phyloP scores from a whole-genome alignment of 2,113 vertebrate species.

The Rhea americana region DNA sequence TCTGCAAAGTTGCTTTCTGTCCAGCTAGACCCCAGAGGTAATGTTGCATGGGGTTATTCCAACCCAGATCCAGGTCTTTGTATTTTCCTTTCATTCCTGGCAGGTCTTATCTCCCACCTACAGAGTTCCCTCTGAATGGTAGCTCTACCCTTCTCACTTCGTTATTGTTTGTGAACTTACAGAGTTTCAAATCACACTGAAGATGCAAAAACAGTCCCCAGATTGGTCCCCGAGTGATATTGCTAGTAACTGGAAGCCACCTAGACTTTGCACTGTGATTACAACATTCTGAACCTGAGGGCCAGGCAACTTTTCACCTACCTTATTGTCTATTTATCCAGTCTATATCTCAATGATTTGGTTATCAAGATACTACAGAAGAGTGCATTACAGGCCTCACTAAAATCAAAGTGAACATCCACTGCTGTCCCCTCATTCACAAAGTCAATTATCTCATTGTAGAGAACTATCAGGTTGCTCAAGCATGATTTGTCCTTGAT shows the following conservation, averaged over 20 bases:
- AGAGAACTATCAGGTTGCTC: too few relatives aligned
- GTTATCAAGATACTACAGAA: not conserved
- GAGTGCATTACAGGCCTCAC: not conserved
- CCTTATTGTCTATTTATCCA: not conserved
- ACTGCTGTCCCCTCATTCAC: not conserved
- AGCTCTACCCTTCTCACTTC: not conserved
- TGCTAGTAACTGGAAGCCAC: not conserved
- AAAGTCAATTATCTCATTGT: too few relatives aligned
- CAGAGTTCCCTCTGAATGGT: not conserved
- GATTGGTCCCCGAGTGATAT: not conserved
- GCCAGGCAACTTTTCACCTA: not conserved
- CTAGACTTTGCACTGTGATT: not conserved
- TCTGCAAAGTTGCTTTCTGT: not conserved
- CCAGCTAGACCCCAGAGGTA: not conserved
- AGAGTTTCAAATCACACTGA: not conserved
- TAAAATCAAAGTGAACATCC: not conserved
- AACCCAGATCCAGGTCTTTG: not conserved
- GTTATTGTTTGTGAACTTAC: not conserved
- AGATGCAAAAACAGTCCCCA: not conserved
- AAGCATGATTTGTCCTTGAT: too few relatives aligned
- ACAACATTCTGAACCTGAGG: not conserved
- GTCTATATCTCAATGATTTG: not conserved
- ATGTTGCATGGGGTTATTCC: not conserved
- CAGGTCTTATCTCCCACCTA: rapidly evolving
- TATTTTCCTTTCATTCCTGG: not conserved